Evolutionary conservation across 2,113 vertebrate genomes (phyloP).

Genomic region (Plecturocebus donacophilus): DNA sequence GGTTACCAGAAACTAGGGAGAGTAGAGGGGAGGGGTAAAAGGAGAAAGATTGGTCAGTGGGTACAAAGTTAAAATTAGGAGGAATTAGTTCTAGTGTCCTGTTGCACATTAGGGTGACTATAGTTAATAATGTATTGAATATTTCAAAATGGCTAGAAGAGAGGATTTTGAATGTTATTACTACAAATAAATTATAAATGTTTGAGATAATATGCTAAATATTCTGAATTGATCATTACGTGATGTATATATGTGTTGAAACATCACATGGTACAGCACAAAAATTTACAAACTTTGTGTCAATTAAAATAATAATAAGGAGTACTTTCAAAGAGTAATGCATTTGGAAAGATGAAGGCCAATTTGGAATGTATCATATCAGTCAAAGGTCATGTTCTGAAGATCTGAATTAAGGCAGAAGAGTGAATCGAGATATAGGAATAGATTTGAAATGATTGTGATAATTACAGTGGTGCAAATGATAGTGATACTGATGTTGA

Average conservation of each 20-base stretch:
- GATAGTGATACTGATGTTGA: not conserved
- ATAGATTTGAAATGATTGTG: not conserved
- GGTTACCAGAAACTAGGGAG: not conserved
- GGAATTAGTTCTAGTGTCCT: not conserved
- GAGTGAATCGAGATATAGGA: not conserved
- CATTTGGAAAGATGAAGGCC: not conserved
- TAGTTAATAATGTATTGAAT: not conserved
- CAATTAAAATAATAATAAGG: not conserved
- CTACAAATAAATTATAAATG: not conserved
- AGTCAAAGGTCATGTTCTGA: not conserved
- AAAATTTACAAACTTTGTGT: not conserved
- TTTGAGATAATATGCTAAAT: not conserved
- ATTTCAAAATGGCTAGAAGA: not conserved
- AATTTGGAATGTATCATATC: not conserved
- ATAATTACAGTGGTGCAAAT: not conserved
- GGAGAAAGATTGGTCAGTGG: not conserved
- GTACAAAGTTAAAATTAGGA: not conserved
- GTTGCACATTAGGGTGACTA: not conserved
- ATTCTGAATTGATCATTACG: not conserved
- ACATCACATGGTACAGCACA: not conserved
- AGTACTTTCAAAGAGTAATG: not conserved
- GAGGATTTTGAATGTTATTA: not conserved
- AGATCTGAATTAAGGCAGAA: not conserved
- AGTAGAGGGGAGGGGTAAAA: not conserved
- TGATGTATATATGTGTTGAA: not conserved